Percentiles rank a stretch among this genome's conserved stretches.
These are phyloP conservation scores for Belonocnema kinseyi DNA, from an alignment of 1,140 invertebrate genomes.

Conservation along the genomic window DNA sequence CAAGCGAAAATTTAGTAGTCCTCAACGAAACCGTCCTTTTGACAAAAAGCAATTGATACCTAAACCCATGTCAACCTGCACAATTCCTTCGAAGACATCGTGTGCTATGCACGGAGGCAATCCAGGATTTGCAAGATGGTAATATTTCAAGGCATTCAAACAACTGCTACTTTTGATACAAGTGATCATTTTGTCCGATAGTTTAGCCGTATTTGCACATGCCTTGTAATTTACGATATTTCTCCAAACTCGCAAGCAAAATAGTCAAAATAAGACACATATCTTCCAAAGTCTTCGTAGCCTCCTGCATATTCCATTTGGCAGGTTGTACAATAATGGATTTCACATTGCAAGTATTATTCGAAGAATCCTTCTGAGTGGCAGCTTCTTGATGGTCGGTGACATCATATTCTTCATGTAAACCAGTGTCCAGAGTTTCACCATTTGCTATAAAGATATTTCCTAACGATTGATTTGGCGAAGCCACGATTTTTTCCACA, in stretches of 20 bases:
- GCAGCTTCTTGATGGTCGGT: too few species aligned
- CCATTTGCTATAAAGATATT: too few species aligned
- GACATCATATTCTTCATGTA: too few species aligned
- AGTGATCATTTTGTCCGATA: background rate
- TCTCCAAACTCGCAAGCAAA: slow-evolving; percentile 25
- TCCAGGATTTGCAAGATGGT: slow-evolving; percentile 32
- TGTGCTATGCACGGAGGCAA: background rate
- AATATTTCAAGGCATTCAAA: slow-evolving; percentile 38
- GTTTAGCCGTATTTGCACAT: background rate
- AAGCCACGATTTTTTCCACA: too few species aligned
- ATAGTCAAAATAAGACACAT: too few species aligned
- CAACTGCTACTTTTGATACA: slow-evolving; percentile 21
- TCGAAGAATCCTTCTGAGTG: too few species aligned
- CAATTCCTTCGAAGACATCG: slow-evolving; percentile 35
- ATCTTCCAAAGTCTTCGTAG: too few species aligned
- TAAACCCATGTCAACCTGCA: slow-evolving; percentile 36
- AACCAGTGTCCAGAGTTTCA: too few species aligned
- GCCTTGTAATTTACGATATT: slow-evolving; percentile 32
- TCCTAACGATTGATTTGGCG: too few species aligned
- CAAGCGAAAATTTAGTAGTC: background rate
- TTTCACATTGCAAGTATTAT: too few species aligned
- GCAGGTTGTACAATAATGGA: too few species aligned
- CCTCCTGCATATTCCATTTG: too few species aligned
- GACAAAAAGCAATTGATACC: slow-evolving; percentile 10
- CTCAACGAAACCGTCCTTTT: background rate